Evolutionary conservation across 1,140 invertebrate genomes (phyloP).

Genomic region (Acromyrmex echinatior): DNA sequence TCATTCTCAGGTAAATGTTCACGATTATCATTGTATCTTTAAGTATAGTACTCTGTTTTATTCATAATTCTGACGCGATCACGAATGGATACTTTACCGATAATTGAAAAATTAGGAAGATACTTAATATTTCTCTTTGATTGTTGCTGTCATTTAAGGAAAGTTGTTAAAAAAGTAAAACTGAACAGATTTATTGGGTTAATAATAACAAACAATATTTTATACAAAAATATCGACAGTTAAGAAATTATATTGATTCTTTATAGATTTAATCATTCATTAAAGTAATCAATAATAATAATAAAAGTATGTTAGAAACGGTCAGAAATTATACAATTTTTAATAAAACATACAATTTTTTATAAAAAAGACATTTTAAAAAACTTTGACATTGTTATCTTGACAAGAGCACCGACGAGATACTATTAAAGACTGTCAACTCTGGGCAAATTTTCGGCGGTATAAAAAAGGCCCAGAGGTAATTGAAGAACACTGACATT

Average conservation of each 20-base stretch:
- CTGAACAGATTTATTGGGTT: no score
- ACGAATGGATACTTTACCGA: background rate
- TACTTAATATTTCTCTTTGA: background rate
- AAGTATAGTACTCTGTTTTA: background rate
- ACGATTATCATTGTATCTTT: background rate
- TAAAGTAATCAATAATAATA: background rate
- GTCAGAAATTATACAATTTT: background rate
- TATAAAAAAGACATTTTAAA: background rate
- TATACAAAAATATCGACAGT: background rate
- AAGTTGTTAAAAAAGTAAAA: background rate
- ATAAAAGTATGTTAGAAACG: background rate
- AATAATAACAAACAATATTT: background rate
- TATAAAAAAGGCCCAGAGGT: no score
- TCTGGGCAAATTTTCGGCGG: no score
- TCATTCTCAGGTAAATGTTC: background rate
- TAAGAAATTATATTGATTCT: background rate
- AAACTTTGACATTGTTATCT: background rate
- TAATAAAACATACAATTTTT: background rate
- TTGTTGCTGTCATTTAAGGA: background rate
- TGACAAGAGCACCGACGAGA: background rate
- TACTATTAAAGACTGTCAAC: no score
- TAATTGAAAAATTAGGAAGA: conserved; percentile 10
- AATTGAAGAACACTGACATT: no score
- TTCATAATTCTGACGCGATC: background rate
- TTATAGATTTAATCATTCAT: background rate